Percentiles rank a stretch among this genome's conserved stretches.
These are phyloP conservation scores for Trematomus loennbergii DNA, from an alignment of 2,113 vertebrate genomes.

Conservation along the genomic window DNA sequence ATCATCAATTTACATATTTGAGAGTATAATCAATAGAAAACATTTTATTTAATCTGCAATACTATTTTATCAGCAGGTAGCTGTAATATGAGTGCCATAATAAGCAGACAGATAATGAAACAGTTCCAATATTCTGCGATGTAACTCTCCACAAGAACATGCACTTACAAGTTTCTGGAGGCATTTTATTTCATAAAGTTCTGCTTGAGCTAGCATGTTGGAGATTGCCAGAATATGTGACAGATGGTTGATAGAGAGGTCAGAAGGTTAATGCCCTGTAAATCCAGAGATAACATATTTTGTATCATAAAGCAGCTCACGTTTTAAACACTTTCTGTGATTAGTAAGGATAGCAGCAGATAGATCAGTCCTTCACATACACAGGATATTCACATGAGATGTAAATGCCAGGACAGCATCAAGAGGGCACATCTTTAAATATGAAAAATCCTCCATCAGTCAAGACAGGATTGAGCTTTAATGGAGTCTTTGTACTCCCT, in stretches of 20 bases:
- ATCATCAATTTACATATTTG: slow-evolving; percentile 16
- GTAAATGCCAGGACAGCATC: background rate
- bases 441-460: slow-evolving; percentile 1
- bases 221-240: slow-evolving; percentile 9
- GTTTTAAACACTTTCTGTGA: slow-evolving; percentile 33
- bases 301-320: slow-evolving; percentile 10
- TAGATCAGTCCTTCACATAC: background rate
- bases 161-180: background rate
- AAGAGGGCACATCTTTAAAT: background rate
- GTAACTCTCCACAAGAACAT: background rate
- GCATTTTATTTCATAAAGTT: slow-evolving; percentile 1
- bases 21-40: slow-evolving; percentile 19
- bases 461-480: slow-evolving; percentile 9
- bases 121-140: background rate
- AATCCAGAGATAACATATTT: slow-evolving; percentile 34
- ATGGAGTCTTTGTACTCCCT: slow-evolving; percentile 24
- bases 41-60: background rate
- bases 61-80: background rate
- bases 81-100: slow-evolving; percentile 3
- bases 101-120: background rate
- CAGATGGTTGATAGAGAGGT: slow-evolving; percentile 34
- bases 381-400: slow-evolving; percentile 9
- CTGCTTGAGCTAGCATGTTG: background rate
- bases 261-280: slow-evolving; percentile 46
- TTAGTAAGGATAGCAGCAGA: slow-evolving; percentile 2